Evolutionary conservation across 2,888 invertebrate genomes (phyloP).

Genomic region (Eubasilissa splendida): DNA sequence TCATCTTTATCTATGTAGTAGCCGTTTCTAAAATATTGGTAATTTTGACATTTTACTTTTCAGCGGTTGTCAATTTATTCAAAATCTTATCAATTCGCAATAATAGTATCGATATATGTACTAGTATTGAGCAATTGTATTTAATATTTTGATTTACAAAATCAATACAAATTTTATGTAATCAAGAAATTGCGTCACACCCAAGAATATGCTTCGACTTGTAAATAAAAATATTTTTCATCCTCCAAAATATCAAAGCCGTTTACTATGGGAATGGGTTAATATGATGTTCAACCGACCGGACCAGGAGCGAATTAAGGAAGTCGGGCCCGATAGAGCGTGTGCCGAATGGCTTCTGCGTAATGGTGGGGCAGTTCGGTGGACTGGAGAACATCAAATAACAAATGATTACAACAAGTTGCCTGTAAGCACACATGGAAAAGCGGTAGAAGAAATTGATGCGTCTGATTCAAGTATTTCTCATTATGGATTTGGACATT

Average conservation of each 20-base stretch:
- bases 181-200: neutral
- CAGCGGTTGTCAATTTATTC: too few relatives aligned
- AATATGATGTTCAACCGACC: constrained; percentile 80
- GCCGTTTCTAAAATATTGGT: too few relatives aligned
- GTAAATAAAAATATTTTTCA: constrained; percentile 35
- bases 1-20: too few relatives aligned
- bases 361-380: constrained; percentile 89
- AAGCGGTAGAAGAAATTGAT: constrained; percentile 79
- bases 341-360: constrained; percentile 97
- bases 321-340: constrained; percentile 88
- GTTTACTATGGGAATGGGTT: constrained; percentile 72
- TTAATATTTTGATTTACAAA: too few relatives aligned
- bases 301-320: constrained; percentile 77
- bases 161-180: too few relatives aligned
- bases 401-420: constrained; percentile 83
- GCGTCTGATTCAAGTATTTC: constrained; percentile 87
- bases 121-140: too few relatives aligned
- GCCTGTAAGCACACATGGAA: constrained; percentile 73
- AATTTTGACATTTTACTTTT: too few relatives aligned
- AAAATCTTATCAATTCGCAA: too few relatives aligned
- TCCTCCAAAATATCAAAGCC: constrained; percentile 60
- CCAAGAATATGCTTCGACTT: constrained; percentile 32
- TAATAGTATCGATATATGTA: too few relatives aligned
- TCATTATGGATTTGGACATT: constrained; percentile 87
- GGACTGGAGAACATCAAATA: constrained; percentile 73